Base-by-base conservation (phyloP, 2,888 invertebrate genomes). In the Penaeus monodon region DNA sequence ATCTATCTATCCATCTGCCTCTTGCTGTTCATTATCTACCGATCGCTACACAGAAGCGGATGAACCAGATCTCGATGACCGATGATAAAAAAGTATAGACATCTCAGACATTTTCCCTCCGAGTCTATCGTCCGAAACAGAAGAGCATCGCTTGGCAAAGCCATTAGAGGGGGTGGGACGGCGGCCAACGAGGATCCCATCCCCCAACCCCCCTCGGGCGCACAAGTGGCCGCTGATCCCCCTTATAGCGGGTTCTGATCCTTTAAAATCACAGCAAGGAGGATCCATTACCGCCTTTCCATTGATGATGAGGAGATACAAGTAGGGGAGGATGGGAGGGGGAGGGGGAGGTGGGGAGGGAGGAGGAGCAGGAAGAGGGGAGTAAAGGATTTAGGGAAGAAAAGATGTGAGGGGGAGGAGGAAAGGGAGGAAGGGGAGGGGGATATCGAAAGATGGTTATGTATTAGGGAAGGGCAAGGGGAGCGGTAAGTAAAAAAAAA, bases 221-320 rank as follows among this genome's bases (percentile, higher is more conserved):
- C 73, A 10, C 38, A 65, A 76, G 81, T 63, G 80, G 81, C 29
- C 27, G 65, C 57, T 84, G 84, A 84, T 84, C 84, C 77, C 66
- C 64, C 76, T 84, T 44, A 27, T 66, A 77, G 65, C 65, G 49
- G 49, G 57, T 57, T n/a, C 66, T 84, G 84, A 84, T 84, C 84
- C 84, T 49, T 77, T 84, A 44, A 65, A 66, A 76, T 77, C 84
- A 65, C 66, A 65, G 66, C 49, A 76, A 77, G 74, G 65, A 65
- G 76, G 74, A 65, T 64, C 78, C 77, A 86, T 78, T 86, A 78
- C 70, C 77, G n/a, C 76, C 66, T 33, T 65, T 81, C 68, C 64
- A 38, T 38, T 24, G 29, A 38, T 17, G 77, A 86, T 14, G 77
- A 57, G 76, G 33, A 70, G 78, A 44, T 63, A 68, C 68, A 82